A percentile compares a stretch with the other conserved stretches of the same genome.
These are phyloP conservation scores for Rhinolophus sinicus DNA, from an alignment of 2,113 vertebrate genomes.

Conservation along the genomic window DNA sequence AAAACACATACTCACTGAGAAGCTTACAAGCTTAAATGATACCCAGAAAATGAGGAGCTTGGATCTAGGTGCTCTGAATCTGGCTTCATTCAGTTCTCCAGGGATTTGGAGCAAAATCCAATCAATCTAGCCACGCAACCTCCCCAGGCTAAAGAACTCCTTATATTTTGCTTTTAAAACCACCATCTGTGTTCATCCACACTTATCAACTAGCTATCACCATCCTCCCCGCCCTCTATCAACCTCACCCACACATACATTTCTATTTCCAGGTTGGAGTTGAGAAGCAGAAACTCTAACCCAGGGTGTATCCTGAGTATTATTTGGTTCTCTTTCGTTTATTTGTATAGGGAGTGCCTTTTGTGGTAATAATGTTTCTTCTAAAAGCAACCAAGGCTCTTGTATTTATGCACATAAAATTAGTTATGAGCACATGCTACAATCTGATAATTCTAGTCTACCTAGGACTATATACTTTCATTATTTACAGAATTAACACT, in stretches of 20 bases:
- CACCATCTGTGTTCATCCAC: not conserved
- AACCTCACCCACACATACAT: not conserved
- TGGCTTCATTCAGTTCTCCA: not conserved
- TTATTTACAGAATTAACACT: not conserved
- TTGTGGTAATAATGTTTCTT: constrained; percentile 25
- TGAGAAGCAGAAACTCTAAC: constrained; percentile 27
- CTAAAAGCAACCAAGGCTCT: constrained; percentile 33
- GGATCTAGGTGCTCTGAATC: not conserved
- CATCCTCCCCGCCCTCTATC: not conserved
- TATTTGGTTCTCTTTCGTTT: not conserved
- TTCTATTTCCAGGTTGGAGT: not conserved
- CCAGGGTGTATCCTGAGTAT: not conserved
- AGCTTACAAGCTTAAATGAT: not conserved
- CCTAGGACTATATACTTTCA: not conserved
- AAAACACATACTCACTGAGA: not conserved
- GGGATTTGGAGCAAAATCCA: not conserved
- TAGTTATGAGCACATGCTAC: not conserved
- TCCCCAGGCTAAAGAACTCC: not conserved
- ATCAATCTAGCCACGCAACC: not conserved
- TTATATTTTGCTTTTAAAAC: constrained; percentile 29
- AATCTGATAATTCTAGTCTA: not conserved
- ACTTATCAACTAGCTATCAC: not conserved
- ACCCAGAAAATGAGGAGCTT: not conserved
- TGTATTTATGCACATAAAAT: constrained; percentile 29
- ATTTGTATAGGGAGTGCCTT: not conserved